Evolutionary conservation across 2,113 vertebrate species (phyloP).

Genomic region (Podarcis muralis): DNA sequence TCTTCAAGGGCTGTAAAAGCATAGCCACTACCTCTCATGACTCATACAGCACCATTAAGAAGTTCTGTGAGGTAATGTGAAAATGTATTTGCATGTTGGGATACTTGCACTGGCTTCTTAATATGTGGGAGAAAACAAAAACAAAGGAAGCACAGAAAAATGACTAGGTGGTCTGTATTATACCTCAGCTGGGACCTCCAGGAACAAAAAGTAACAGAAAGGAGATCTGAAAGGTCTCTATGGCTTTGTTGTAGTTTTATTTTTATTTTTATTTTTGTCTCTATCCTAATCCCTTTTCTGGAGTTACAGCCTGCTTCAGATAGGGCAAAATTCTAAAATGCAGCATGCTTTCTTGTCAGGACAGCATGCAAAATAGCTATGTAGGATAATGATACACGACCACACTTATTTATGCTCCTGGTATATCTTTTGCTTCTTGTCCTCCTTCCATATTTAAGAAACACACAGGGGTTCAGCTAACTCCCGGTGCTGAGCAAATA

Average conservation of each 20-base stretch:
- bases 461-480: neutral
- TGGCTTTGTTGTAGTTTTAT: neutral
- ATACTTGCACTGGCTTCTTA: neutral
- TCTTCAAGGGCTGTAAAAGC: too few species aligned
- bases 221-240: neutral
- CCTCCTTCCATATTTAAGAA: neutral
- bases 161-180: neutral
- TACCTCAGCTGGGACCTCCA: neutral
- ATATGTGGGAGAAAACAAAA: neutral
- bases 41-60: too few species aligned
- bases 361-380: neutral
- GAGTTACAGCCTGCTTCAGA: neutral
- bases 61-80: neutral
- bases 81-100: neutral
- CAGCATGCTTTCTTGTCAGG: neutral
- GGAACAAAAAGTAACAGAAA: neutral
- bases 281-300: neutral
- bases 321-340: neutral
- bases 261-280: neutral
- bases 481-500: neutral
- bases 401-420: neutral
- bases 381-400: neutral
- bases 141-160: neutral
- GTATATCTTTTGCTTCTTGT: neutral
- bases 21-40: too few species aligned